These are phyloP conservation scores for Graptemys geographica DNA, from an alignment of 2,797 vertebrate genomes.

Conservation along the genomic window DNA sequence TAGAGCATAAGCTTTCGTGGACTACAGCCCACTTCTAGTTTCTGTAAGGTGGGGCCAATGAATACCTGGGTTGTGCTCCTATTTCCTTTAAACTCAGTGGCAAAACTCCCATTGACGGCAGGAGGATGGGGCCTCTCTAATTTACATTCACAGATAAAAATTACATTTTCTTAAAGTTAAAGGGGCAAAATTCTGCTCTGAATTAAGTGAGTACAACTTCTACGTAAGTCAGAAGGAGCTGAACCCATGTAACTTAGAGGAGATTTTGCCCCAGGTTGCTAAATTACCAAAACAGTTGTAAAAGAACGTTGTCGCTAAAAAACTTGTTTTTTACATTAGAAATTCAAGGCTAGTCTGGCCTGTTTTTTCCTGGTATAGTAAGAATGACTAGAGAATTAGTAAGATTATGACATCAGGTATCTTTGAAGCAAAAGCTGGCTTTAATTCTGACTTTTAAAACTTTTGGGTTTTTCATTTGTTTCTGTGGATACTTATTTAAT, in stretches of 20 bases:
- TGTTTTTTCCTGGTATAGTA: neutral
- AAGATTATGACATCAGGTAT: neutral
- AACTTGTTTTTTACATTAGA: neutral
- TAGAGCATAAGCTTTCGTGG: no score
- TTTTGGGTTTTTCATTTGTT: fast-evolving
- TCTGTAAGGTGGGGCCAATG: neutral
- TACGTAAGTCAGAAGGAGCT: neutral
- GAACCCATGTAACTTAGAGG: neutral
- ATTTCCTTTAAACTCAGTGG: neutral
- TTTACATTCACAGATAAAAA: neutral
- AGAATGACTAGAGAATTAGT: neutral
- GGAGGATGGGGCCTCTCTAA: neutral
- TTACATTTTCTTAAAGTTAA: neutral
- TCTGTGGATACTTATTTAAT: neutral
- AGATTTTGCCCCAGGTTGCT: neutral
- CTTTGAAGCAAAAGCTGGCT: neutral
- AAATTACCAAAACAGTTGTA: neutral
- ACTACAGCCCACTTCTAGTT: neutral
- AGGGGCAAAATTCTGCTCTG: neutral
- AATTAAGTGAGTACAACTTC: neutral
- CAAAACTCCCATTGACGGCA: neutral
- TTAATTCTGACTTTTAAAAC: fast-evolving
- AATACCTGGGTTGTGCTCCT: neutral
- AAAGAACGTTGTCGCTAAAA: neutral
- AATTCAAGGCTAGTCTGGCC: no score